phyloP scores from a whole-genome alignment of 2,797 vertebrate species.

The Enteromius viviparus region DNA sequence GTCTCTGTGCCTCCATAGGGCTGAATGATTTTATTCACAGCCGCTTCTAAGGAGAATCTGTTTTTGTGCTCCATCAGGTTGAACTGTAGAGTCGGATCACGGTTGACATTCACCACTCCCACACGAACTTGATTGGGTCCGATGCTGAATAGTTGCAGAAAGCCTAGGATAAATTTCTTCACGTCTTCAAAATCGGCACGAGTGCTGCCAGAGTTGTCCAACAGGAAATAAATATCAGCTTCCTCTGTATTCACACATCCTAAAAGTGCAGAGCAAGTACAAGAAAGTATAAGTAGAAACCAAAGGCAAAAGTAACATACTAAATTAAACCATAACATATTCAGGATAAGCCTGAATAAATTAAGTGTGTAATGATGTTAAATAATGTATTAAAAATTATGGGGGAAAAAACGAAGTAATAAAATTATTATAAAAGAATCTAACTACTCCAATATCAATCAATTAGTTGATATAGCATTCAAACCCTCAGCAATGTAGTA shows the following conservation, averaged over 20 bases:
- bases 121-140: slow-evolving; percentile 76
- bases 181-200: slow-evolving; percentile 78
- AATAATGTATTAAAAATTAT: neutral
- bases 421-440: neutral
- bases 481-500: neutral
- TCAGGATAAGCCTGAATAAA: neutral
- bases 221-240: slow-evolving; percentile 88
- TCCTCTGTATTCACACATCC: slow-evolving; percentile 82
- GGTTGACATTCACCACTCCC: slow-evolving; percentile 79
- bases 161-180: slow-evolving; percentile 82
- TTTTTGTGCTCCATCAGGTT: slow-evolving; percentile 65
- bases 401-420: neutral
- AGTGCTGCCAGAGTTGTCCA: slow-evolving; percentile 85
- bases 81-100: slow-evolving; percentile 70
- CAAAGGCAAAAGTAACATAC: neutral
- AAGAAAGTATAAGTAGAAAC: neutral
- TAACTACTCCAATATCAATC: neutral
- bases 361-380: neutral
- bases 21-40: slow-evolving; percentile 73
- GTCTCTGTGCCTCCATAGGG: slow-evolving; percentile 75
- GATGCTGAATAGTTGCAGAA: slow-evolving; percentile 75
- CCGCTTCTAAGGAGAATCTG: slow-evolving; percentile 64
- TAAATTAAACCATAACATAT: neutral
- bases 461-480: neutral
- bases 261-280: slow-evolving; percentile 55